These are phyloP conservation scores for Selenia dentaria DNA, from an alignment of 2,888 invertebrate genomes.

Conservation along the genomic window DNA sequence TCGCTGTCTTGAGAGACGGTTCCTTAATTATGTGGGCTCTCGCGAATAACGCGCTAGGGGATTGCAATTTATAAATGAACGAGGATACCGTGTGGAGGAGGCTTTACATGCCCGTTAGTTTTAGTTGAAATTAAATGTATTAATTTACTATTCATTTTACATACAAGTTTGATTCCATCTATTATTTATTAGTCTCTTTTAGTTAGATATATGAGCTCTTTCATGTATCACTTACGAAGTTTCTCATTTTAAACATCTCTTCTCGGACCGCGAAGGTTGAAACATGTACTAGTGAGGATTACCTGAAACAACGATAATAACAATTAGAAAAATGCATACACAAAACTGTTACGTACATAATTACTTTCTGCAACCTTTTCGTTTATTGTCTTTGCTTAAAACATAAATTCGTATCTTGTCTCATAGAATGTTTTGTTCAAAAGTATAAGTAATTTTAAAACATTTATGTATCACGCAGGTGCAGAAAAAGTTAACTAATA, in stretches of 20 bases:
- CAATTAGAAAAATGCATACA: slow-evolving; percentile 1
- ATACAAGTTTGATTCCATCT: no score
- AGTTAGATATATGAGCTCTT: no score
- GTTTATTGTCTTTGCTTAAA: background rate
- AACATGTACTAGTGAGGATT: slow-evolving; percentile 1
- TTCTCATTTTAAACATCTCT: no score
- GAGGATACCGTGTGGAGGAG: slow-evolving; percentile 2
- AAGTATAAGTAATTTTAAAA: background rate
- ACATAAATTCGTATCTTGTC: background rate
- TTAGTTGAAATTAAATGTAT: no score
- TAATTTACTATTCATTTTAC: no score
- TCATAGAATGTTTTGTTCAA: no score
- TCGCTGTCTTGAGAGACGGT: slow-evolving; percentile 28
- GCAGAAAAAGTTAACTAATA: background rate
- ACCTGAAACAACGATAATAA: slow-evolving; percentile 13
- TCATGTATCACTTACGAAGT: no score
- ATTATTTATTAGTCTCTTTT: no score
- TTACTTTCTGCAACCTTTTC: no score
- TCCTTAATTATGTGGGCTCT: slow-evolving; percentile 25
- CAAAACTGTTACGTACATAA: no score
- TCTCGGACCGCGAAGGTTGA: no score
- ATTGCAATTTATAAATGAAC: slow-evolving; percentile 8
- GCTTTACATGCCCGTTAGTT: no score
- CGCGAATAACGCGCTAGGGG: slow-evolving; percentile 14
- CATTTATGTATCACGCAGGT: background rate